Percentiles rank a stretch among this genome's conserved stretches.
phyloP scores from a whole-genome alignment of 2,888 invertebrate species.

The Molorchus minor region DNA sequence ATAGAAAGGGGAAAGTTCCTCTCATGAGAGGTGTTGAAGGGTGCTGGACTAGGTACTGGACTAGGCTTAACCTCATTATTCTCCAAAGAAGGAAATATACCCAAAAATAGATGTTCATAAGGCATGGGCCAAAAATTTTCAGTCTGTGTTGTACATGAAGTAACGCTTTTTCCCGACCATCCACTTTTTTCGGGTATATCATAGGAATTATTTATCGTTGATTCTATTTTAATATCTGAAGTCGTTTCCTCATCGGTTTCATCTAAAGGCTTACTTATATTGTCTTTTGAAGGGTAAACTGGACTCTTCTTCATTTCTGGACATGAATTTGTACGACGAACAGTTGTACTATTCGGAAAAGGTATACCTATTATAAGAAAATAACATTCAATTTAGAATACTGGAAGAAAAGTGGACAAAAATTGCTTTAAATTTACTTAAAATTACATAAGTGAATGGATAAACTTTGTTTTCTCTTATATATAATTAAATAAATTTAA shows the following conservation, averaged over 20 bases:
- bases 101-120: constrained; percentile 80
- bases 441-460: too few relatives aligned
- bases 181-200: constrained; percentile 26
- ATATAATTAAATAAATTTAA: too few relatives aligned
- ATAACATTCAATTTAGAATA: constrained; percentile 6
- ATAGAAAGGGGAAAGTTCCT: constrained; percentile 61
- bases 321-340: constrained; percentile 73
- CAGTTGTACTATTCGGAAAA: constrained; percentile 55
- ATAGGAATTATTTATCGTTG: constrained; percentile 31
- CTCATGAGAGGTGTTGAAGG: constrained; percentile 49
- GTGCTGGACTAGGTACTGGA: constrained; percentile 58
- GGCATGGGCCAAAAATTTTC: constrained; percentile 74
- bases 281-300: constrained; percentile 50
- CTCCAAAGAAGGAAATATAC: constrained; percentile 67
- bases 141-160: constrained; percentile 69
- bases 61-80: constrained; percentile 55
- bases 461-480: too few relatives aligned
- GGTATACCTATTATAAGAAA: constrained; percentile 34
- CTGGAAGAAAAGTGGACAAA: constrained; percentile 3
- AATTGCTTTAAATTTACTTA: constrained; percentile 7
- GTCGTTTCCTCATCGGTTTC: constrained; percentile 59
- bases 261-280: constrained; percentile 55
- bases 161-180: not conserved
- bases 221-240: constrained; percentile 35
- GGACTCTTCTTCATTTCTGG: constrained; percentile 68